Base-by-base conservation (phyloP, 2,113 vertebrate species). In the Cranoglanis bouderius region DNA sequence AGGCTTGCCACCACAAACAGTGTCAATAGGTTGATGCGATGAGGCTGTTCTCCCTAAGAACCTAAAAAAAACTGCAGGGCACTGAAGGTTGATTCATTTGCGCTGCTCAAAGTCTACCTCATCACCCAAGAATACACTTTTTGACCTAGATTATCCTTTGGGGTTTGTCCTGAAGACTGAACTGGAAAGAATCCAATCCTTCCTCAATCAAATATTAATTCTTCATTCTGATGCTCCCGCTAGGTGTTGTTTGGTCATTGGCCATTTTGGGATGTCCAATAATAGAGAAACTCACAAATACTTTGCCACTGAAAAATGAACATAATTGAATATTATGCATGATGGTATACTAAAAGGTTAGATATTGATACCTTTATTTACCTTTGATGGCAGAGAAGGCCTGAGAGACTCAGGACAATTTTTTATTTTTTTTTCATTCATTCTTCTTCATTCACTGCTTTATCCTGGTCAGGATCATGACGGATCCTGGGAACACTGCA, bases 81-180 rank as follows among this genome's bases (percentile, higher is more conserved):
- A 89, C 63, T 72, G 40, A 38, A 88, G 84, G 65, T 90, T 85
- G 89, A 90, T 89, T 91, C 87, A 84, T 89, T 81, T 86, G 82
- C n/a, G 70, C 57, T 26, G 38, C 65, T 63, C 74, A 46, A 88
- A 74, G 38, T 87, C 75, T 78, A 65, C 65, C 90, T 87, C 75
- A 89, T 88, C 83, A 82, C 81, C 89, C 84, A 89, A 90, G 82
- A 91, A 91, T 87, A 91, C 87, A 91, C 82, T 78, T 87, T 86
- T 59, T 78, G 43, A 80, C 55, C 88, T 82, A 85, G 74, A 85
- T 89, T 85, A 19, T 87, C 88, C 57, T 86, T n/a, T 63, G 43
- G 46, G 88, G 38, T 70, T 72, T 67, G 77, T 87, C 82, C 86
- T 65, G 55, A 75, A 84, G 74, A 46, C 51, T 49, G 13, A 13